phyloP scores from a whole-genome alignment of 2,888 invertebrate genomes.

The Strigamia transsilvanica region DNA sequence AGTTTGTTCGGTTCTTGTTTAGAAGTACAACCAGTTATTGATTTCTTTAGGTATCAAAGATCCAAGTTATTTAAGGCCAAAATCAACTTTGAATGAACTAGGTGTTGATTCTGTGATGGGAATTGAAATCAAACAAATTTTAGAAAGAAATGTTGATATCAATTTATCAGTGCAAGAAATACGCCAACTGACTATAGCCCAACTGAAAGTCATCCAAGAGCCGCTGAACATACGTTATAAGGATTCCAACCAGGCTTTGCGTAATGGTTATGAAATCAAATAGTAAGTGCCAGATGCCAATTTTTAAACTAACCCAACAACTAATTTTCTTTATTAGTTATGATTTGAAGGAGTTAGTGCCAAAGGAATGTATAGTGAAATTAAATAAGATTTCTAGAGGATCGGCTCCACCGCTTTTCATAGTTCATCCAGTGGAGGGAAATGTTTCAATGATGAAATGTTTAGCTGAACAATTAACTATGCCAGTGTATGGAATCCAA shows the following conservation, averaged over 20 bases:
- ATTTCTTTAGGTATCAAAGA: constrained; percentile 80
- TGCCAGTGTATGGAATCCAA: constrained; percentile 9
- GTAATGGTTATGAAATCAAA: not conserved
- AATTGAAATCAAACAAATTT: constrained; percentile 95
- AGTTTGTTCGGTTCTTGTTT: too few relatives aligned
- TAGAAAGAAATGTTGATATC: constrained; percentile 91
- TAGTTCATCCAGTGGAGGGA: constrained; percentile 4
- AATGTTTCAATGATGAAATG: not conserved
- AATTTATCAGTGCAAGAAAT: constrained; percentile 91
- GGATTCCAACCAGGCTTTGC: not conserved
- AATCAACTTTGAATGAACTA: constrained; percentile 86
- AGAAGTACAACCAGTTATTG: not conserved
- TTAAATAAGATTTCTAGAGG: not conserved
- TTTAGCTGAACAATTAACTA: not conserved
- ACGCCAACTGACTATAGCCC: constrained; percentile 80
- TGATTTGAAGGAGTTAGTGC: not conserved
- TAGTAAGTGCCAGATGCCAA: not conserved
- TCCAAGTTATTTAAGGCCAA: constrained; percentile 76
- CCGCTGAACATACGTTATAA: not conserved
- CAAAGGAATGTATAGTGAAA: not conserved
- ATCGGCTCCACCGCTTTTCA: not conserved
- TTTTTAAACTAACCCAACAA: not conserved
- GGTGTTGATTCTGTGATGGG: constrained; percentile 99
- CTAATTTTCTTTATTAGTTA: not conserved
- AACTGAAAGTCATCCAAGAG: constrained; percentile 68